Conservation (phyloP, 2,888 invertebrate species). For the Eurytoma californica region DNA sequence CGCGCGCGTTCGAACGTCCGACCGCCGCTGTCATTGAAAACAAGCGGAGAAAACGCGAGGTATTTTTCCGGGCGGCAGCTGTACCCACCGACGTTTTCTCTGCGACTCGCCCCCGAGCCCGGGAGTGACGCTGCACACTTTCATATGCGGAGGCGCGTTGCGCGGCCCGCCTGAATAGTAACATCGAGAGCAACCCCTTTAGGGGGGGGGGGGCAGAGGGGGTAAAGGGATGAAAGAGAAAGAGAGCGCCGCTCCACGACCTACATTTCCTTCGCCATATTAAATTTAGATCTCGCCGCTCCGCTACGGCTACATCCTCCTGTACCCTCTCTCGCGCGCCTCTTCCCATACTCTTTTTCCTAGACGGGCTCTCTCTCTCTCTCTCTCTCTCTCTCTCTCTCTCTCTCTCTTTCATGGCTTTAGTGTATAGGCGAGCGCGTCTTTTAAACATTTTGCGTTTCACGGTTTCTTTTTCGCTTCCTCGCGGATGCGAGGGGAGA, state of each 20-base stretch:
- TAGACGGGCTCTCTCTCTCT: slow-evolving; percentile 10
- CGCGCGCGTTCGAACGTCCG: slow-evolving; percentile 14
- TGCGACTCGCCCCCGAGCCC: background rate
- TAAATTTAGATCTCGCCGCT: slow-evolving; percentile 63
- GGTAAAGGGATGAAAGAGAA: slow-evolving; percentile 23
- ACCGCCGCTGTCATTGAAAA: slow-evolving; percentile 38
- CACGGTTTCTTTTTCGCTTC: too few relatives aligned
- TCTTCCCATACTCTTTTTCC: background rate
- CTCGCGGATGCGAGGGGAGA: too few relatives aligned
- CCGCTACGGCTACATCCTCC: background rate
- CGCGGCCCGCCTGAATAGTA: slow-evolving; percentile 32
- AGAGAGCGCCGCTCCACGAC: slow-evolving; percentile 52
- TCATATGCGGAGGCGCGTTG: background rate
- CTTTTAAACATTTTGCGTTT: too few relatives aligned
- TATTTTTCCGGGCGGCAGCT: slow-evolving; percentile 5
- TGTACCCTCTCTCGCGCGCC: background rate
- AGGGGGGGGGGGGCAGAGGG: background rate
- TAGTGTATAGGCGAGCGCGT: too few relatives aligned
- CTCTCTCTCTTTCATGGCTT: background rate
- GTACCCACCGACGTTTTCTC: background rate
- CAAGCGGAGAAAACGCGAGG: slow-evolving; percentile 15
- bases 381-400: background rate
- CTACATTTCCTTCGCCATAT: slow-evolving; percentile 63
- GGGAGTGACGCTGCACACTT: background rate
- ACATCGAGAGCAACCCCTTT: slow-evolving; percentile 41